Base-by-base conservation (phyloP, 2,888 invertebrate species). In the Meiosimyza decipiens region DNA sequence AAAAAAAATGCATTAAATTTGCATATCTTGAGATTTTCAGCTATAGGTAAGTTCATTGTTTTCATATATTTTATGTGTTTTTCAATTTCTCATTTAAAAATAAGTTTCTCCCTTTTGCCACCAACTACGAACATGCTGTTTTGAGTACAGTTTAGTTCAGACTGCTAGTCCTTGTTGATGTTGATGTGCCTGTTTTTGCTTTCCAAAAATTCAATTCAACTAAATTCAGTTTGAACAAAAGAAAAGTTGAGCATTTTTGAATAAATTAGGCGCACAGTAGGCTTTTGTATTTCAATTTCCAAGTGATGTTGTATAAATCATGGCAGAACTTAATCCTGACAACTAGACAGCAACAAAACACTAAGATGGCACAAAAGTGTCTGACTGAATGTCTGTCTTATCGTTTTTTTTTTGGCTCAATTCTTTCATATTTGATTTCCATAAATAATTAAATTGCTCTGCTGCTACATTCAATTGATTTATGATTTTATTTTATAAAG, bases 371-470 rank as follows among this genome's bases (percentile, higher is more conserved):
- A 40, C 40, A 40, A 40, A 9, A 7, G 16, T 18, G 49, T 63
- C 28, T 51, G 51, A 28, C 28, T 51, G n/a, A n/a, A n/a, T 40
- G 50, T 6, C 51, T 22, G 12, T 12, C 4, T 16, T 9, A 3
- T 16, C 2, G 57, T 22, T 18, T 22, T 1, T 57, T 9, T 57
- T 6, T 18, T 57, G 57, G 28, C 57, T 57, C 15, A 57, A 57
- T n/a, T 57, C 18, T 18, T 57, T 57, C 22, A 54, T n/a, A 62
- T 63, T 63, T 63, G 70, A 63, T 70, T 70, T 62, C 54, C 70
- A 62, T 63, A 70, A 62, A 70, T 63, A 70, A 70, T 70, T 62
- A 62, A 70, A 70, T 70, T 63, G 47, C 63, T 40, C 9, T 40
- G 6, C 40, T 40, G 40, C 40, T 40, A 9, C 9, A 18, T 57